Base-by-base conservation (phyloP, 2,113 vertebrate genomes). In the Hipposideros armiger region DNA sequence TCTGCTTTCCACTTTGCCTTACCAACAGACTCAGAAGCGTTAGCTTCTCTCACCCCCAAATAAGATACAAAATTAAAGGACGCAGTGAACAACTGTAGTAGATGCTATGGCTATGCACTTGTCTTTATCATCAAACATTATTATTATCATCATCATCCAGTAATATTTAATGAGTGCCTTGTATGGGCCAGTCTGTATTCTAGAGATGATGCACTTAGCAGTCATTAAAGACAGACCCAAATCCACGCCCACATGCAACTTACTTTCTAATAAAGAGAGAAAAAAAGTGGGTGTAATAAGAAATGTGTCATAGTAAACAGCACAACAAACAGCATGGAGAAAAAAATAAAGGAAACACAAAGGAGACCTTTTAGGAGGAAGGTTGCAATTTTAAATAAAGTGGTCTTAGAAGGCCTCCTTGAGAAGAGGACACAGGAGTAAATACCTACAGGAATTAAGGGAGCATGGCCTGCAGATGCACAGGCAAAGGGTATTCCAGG, bases 401-500 rank as follows among this genome's bases (percentile, higher is more conserved):
- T 47, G 52, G 52, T 54, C 2, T 50, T 74, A 17, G 26, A 28
- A 70, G 52, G 52, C 24, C 20, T 87, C 58, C 74, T 0, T 28
- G 67, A 69, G 72, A 72, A 58, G 22, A 52, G 2, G 20, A 70
- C 15, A 54, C n/a, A 2, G 11, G 32, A 45, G 40, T 58, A 42
- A 81, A 24, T 26, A 42, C 19, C 15, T n/a, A 5, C 28, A 40
- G 28, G 15, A 83, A 52, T 2, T 16, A 56, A 84, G 26, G n/a
- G 32, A 73, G 6, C 26, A 11, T 7, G 7, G n/a, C 16, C 28
- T n/a, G 5, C 1, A 1, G 40, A 22, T 19, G 8, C 14, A 4
- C 0, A 45, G 22, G 11, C 13, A 16, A 58, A 15, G 5, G 2
- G 1, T 11, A 7, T 50, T 78, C 24, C 11, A 50, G 16, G 19